Evolutionary conservation across 2,888 invertebrate genomes (phyloP).

Genomic region (Philopedon plagiatum): DNA sequence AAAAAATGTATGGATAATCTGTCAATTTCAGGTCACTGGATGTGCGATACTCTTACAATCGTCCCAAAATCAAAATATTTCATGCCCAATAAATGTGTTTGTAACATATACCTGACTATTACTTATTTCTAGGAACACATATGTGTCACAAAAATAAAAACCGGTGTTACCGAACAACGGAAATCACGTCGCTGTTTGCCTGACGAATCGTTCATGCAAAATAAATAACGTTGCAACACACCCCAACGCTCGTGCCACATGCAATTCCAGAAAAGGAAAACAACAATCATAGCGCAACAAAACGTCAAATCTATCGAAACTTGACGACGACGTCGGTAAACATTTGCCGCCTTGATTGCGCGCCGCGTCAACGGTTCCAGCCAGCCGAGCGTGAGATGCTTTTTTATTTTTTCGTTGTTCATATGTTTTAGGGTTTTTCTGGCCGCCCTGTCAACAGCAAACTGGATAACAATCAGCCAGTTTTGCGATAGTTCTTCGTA

Average conservation of each 20-base stretch:
- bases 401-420: conserved; percentile 37
- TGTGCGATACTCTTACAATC: too few relatives aligned
- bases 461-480: background rate
- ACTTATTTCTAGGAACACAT: background rate
- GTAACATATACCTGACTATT: background rate
- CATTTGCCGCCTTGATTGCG: conserved; percentile 68
- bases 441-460: conserved; percentile 14
- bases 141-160: conserved; percentile 26
- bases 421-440: conserved; percentile 34
- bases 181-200: conserved; percentile 36
- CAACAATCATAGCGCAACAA: conserved; percentile 62
- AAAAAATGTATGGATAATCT: too few relatives aligned
- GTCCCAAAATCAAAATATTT: background rate
- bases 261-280: conserved; percentile 61
- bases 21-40: too few relatives aligned
- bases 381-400: conserved; percentile 24
- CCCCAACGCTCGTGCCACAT: conserved; percentile 61
- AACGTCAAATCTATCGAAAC: conserved; percentile 63
- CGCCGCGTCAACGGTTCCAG: conserved; percentile 49
- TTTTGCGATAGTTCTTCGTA: background rate
- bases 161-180: conserved; percentile 31
- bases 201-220: conserved; percentile 48
- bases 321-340: conserved; percentile 69
- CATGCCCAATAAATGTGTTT: background rate
- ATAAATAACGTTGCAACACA: conserved; percentile 44